Evolutionary conservation across 2,797 vertebrate genomes (phyloP).

Genomic region (Epinephelus awoara): DNA sequence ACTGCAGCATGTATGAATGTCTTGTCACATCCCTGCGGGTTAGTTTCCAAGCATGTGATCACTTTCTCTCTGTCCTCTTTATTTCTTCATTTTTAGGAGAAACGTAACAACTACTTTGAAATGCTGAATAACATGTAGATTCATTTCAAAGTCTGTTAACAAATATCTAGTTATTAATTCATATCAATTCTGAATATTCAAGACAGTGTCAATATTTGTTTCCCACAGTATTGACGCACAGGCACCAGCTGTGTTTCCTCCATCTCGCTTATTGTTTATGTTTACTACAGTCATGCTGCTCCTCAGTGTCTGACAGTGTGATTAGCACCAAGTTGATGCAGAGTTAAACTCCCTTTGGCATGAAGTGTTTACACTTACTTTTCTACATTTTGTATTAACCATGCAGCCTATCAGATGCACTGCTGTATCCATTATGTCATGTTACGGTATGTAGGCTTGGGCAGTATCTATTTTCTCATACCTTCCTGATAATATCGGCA

Average conservation of each 20-base stretch:
- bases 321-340: background rate
- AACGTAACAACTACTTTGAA: background rate
- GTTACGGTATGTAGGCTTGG: too few species aligned
- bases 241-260: too few species aligned
- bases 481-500: too few species aligned
- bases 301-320: background rate
- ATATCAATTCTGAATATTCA: too few species aligned
- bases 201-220: too few species aligned
- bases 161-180: background rate
- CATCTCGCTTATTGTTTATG: too few species aligned
- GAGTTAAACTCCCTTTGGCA: background rate
- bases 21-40: background rate
- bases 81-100: background rate
- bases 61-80: background rate
- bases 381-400: background rate
- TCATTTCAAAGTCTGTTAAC: background rate
- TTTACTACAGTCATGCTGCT: too few species aligned
- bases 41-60: background rate
- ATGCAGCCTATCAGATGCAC: background rate
- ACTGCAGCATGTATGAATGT: background rate
- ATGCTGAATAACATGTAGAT: background rate
- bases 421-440: too few species aligned
- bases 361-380: background rate
- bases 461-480: too few species aligned
- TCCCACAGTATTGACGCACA: too few species aligned